Evolutionary conservation across 2,888 invertebrate genomes (phyloP), one percentile per base, ranked within the genome.

Genomic region (Dermolepida albohirtum): DNA sequence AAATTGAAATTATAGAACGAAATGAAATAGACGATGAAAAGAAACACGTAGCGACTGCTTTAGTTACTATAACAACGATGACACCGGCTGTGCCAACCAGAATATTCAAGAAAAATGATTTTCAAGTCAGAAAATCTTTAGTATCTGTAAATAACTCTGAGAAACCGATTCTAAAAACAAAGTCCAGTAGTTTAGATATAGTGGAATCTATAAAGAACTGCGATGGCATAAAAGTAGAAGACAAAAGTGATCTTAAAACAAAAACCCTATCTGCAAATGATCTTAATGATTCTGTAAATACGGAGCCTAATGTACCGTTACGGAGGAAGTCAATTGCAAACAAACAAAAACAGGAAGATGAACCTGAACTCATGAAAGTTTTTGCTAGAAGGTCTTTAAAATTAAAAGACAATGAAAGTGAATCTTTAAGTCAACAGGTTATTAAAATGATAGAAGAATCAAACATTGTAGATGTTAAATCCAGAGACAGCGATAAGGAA

Each of bases 311-410:
- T 0, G 88, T 89, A 1, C 83, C 89, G 1, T 84, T 87, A 68
- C 83, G 90, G 10, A 86, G 86, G 74, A 89, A 89, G 76, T 86
- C 87, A 0, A 78, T 86, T 2, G 81, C 85, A 0, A 81, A 84
- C 1, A 49, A 83, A 79, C 74, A 70, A 57, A 86, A 84, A 74
- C 86, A 87, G 65, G 91, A 92, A 67, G 89, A 91, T 40, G 91
- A 92, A 79, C 92, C 93, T 0, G 93, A 93, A 81, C 79, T 93
- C 7, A 90, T 93, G 89, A 93, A 93, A 82, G 93, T 93, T 0
- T 93, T 93, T 78, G 93, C 93, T 0, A 84, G 93, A 49, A 84
- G 93, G 67, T 93, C 93, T n/a, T 83, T 93, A 0, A 93, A 93
- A 83, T 84, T 92, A n/a, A 92, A 91, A 83, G 92, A 92, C 75